These are phyloP conservation scores for Drosophila mulleri DNA, from an alignment of 2,888 invertebrate genomes.

Conservation along the genomic window DNA sequence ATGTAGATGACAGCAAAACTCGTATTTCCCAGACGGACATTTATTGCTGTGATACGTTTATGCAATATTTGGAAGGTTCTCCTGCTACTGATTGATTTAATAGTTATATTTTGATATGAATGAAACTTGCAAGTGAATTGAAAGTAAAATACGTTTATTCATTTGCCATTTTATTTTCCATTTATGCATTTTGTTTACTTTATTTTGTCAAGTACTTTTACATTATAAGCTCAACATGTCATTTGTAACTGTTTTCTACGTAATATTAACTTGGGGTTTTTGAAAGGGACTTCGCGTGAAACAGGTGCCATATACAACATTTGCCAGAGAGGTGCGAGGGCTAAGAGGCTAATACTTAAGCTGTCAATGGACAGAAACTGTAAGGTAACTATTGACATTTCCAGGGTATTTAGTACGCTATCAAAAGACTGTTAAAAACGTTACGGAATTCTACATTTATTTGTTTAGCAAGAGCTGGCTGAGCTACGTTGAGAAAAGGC, in stretches of 20 bases:
- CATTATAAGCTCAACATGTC: slow-evolving; percentile 28
- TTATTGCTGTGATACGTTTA: background rate
- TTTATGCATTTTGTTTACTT: slow-evolving; percentile 3
- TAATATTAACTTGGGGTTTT: slow-evolving; percentile 31
- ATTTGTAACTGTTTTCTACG: slow-evolving; percentile 35
- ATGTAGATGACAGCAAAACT: slow-evolving; percentile 4
- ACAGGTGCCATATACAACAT: slow-evolving; percentile 70
- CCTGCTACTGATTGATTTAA: background rate
- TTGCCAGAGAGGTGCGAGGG: slow-evolving; percentile 39
- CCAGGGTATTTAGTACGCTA: slow-evolving; percentile 13
- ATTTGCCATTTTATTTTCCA: slow-evolving; percentile 10
- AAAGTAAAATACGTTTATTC: background rate
- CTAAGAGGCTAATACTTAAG: slow-evolving; percentile 52
- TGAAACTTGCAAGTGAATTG: background rate
- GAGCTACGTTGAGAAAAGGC: slow-evolving; percentile 29
- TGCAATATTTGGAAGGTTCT: background rate
- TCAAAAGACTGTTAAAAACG: slow-evolving; percentile 11
- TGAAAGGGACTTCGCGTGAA: slow-evolving; percentile 23
- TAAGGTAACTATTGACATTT: slow-evolving; percentile 10
- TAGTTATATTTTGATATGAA: background rate
- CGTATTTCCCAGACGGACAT: background rate
- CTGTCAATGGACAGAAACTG: slow-evolving; percentile 40
- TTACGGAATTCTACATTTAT: slow-evolving; percentile 13
- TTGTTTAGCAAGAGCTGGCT: slow-evolving; percentile 66
- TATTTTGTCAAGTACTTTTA: slow-evolving; percentile 31